A percentile compares a stretch with the other conserved stretches of the same genome.
phyloP scores from a whole-genome alignment of 2,888 invertebrate species.

The Lasioglossum vierecki region DNA sequence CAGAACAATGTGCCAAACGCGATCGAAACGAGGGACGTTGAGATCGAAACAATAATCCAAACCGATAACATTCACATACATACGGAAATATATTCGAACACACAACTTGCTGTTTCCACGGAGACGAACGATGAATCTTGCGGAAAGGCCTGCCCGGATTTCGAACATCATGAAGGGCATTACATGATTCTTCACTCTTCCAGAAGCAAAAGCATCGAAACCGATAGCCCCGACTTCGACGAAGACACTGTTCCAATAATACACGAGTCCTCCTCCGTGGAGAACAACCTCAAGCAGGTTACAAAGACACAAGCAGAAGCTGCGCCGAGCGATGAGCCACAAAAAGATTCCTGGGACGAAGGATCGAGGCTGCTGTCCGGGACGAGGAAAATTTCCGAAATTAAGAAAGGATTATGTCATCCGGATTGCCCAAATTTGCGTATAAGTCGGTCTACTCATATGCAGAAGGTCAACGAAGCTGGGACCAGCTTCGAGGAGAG shows the following conservation, averaged over 20 bases:
- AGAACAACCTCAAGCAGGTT: not conserved
- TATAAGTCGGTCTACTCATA: not conserved
- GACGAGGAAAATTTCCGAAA: accelerated
- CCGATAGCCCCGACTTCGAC: not conserved
- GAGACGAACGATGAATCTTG: not conserved
- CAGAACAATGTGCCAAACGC: accelerated
- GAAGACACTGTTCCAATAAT: not conserved
- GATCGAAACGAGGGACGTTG: not conserved
- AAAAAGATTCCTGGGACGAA: not conserved
- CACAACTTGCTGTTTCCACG: not conserved
- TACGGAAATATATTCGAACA: slow-evolving; percentile 30
- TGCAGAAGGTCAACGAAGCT: not conserved
- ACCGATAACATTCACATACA: slow-evolving; percentile 30
- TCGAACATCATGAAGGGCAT: not conserved
- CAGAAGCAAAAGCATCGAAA: slow-evolving; percentile 28
- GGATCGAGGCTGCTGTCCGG: not conserved
- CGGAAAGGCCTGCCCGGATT: not conserved
- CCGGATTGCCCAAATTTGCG: slow-evolving; percentile 17
- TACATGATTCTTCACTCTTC: slow-evolving; percentile 16
- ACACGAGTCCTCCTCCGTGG: not conserved
- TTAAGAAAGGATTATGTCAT: not conserved
- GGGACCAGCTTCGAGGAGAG: too few species aligned
- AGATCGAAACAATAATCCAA: not conserved
- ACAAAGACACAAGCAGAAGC: not conserved
- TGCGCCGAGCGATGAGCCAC: not conserved